A percentile compares a stretch with the other conserved stretches of the same genome.
Evolutionary conservation across 2,113 vertebrate species (phyloP).

Genomic region (Caloenas nicobarica): DNA sequence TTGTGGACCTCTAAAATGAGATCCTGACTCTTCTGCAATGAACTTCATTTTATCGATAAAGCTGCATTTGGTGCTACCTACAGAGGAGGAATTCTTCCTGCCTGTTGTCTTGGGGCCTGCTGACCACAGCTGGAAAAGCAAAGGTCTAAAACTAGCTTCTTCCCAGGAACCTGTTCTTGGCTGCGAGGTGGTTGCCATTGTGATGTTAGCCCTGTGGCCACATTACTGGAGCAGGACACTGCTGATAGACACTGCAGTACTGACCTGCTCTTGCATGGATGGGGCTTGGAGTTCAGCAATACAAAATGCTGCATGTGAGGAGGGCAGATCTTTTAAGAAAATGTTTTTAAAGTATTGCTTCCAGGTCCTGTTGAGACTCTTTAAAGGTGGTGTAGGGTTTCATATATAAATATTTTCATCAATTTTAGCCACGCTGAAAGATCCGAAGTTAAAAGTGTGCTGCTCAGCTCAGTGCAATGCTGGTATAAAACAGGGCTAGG

Average conservation of each 20-base stretch:
- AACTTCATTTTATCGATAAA: background rate
- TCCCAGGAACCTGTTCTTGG: background rate
- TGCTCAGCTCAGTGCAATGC: background rate
- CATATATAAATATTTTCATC: background rate
- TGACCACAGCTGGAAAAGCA: background rate
- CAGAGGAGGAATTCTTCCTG: background rate
- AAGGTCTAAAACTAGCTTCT: background rate
- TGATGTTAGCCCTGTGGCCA: no score
- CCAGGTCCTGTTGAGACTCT: background rate
- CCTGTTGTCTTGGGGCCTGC: background rate
- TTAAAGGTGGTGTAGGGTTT: background rate
- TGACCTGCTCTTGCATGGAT: no score
- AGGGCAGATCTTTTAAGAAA: background rate
- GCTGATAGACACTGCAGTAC: accelerated
- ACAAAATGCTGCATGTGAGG: background rate
- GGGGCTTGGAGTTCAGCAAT: background rate
- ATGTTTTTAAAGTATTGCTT: background rate
- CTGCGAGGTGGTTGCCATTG: accelerated
- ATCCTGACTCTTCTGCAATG: background rate
- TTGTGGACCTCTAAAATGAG: background rate
- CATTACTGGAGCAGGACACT: accelerated
- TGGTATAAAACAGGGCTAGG: background rate
- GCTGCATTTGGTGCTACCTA: background rate
- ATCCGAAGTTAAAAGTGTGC: background rate
- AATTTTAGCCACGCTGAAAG: background rate